Evolutionary conservation across 2,113 vertebrate species (phyloP), one percentile per base, ranked within the genome.

Genomic region (Sprattus sprattus): DNA sequence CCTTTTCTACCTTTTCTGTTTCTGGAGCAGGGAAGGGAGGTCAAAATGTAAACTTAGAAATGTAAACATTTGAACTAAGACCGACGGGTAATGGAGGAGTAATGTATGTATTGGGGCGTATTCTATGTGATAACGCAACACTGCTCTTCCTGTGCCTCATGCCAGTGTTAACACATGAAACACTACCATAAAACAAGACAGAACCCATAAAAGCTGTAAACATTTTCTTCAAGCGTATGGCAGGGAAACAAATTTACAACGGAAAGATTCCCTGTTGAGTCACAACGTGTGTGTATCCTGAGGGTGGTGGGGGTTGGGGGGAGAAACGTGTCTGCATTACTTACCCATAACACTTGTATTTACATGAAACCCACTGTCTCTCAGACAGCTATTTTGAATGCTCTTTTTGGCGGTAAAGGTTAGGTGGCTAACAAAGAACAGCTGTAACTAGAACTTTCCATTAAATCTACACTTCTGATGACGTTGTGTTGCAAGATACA

Each of bases 331-430:
- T 16, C 28, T 39, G 11, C 10, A 10, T 44, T 78, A 78, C 44
- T 78, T 78, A 78, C 4, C 71, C 71, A 39, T 32, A 16, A 78
- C 71, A 78, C 71, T 39, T 78, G 71, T 78, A 78, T 78, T 78
- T 78, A 78, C 71, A 78, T 44, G 71, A 78, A 78, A 16, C 71
- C 71, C 67, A 28, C 67, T 75, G 32, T 25, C 15, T 75, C 67
- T 32, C 25, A 15, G 2, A 39, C n/a, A 28, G 28, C 8, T 8
- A 71, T 0, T 9, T 13, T 75, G 4, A 11, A 39, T 75, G 25
- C 28, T 28, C 64, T 44, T 16, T 78, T 78, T 32, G 20, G 13
- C 28, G 13, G 10, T 78, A 39, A 39, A 39, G 39, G 39, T 39
- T 39, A 39, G 39, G 39, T 39, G 39, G 39, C 39, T 39, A 2